Conservation (phyloP, 2,797 vertebrate genomes). For the Psittacula derbiana region DNA sequence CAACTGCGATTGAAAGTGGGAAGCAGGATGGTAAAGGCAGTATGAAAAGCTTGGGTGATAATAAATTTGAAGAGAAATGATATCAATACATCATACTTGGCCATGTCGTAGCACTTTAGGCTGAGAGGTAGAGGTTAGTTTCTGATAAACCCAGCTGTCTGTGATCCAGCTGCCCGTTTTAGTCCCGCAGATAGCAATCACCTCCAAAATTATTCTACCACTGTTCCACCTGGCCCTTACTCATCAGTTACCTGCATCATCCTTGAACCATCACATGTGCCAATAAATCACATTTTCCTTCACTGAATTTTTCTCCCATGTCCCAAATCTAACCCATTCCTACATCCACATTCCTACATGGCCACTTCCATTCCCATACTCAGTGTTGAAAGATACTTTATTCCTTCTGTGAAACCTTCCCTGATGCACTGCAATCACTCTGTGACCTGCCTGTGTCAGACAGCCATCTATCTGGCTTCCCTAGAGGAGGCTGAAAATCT, state of each 20-base stretch:
- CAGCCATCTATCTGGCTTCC: neutral
- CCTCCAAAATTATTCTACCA: neutral
- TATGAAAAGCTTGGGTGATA: neutral
- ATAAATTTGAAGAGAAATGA: neutral
- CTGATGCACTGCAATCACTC: neutral
- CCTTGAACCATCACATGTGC: neutral
- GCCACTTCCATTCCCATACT: neutral
- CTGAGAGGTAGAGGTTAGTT: neutral
- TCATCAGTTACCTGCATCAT: neutral
- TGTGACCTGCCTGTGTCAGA: neutral
- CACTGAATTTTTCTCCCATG: neutral
- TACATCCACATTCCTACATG: neutral
- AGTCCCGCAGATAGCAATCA: neutral
- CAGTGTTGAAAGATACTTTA: neutral
- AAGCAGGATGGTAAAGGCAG: neutral
- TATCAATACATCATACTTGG: neutral
- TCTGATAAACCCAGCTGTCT: neutral
- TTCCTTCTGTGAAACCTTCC: neutral
- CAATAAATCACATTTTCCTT: neutral
- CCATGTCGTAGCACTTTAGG: neutral
- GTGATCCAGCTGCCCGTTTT: neutral
- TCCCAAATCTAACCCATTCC: neutral
- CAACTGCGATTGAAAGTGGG: neutral
- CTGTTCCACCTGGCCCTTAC: neutral
- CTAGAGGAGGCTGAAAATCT: conserved; percentile 14